Evolutionary conservation across 2,888 invertebrate species (phyloP).

Genomic region (Eustalomyia histrio): DNA sequence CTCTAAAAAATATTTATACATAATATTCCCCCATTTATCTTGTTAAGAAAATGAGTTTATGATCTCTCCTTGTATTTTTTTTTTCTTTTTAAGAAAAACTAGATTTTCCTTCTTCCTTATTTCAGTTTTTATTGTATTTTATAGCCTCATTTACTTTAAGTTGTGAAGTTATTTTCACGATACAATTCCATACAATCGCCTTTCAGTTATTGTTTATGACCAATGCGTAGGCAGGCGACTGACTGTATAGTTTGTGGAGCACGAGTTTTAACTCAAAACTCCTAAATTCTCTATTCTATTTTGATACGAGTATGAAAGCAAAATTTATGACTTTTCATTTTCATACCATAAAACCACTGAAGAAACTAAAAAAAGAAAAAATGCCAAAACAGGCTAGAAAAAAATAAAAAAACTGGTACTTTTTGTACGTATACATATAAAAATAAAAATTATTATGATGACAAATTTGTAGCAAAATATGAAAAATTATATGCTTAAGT

Average conservation of each 20-base stretch:
- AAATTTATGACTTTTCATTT: constrained; percentile 53
- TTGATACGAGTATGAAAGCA: constrained; percentile 44
- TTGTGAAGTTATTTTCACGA: constrained; percentile 5
- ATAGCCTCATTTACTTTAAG: constrained; percentile 23
- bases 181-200: not conserved
- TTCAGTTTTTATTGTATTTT: constrained; percentile 16
- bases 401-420: not conserved
- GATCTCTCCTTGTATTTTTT: not conserved
- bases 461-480: constrained; percentile 50
- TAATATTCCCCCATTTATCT: not conserved
- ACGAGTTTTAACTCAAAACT: not conserved
- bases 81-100: not conserved
- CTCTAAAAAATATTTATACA: not conserved
- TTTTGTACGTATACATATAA: not conserved
- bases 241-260: not conserved
- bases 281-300: constrained; percentile 14
- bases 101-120: constrained; percentile 7
- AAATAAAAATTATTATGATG: constrained; percentile 44
- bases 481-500: constrained; percentile 22
- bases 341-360: constrained; percentile 10
- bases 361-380: not conserved
- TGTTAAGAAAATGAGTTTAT: constrained; percentile 1
- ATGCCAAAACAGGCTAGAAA: constrained; percentile 19
- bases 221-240: constrained; percentile 46
- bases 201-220: constrained; percentile 45